phyloP scores from a whole-genome alignment of 2,797 vertebrate species.

The Melanotaenia parkinsoni region DNA sequence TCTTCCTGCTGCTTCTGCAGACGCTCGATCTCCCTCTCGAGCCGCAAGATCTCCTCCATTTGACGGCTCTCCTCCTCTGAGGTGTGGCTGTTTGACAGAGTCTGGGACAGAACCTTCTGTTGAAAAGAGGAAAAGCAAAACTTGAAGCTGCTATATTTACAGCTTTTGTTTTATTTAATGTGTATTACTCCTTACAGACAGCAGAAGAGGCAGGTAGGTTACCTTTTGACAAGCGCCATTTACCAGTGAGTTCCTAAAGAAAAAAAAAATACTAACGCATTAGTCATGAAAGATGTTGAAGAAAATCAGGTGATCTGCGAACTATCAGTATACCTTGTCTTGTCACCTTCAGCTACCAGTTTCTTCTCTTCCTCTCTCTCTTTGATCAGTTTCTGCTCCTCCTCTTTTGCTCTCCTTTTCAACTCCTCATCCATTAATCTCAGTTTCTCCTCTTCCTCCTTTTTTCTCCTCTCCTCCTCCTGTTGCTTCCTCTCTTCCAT shows the following conservation, averaged over 20 bases:
- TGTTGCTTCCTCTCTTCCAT: conserved; percentile 48
- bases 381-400: conserved; percentile 48
- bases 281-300: neutral
- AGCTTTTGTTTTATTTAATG: neutral
- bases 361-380: conserved; percentile 62
- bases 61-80: conserved; percentile 90
- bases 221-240: conserved; percentile 77
- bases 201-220: conserved; percentile 22
- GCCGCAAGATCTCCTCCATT: conserved; percentile 92
- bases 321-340: conserved; percentile 61
- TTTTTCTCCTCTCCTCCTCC: conserved; percentile 65
- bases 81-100: conserved; percentile 70
- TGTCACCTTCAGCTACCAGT: conserved; percentile 51
- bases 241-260: conserved; percentile 67
- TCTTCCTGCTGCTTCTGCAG: conserved; percentile 90
- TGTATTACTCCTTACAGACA: neutral
- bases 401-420: conserved; percentile 41
- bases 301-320: neutral
- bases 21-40: conserved; percentile 92
- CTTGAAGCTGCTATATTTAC: neutral
- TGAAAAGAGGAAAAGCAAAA: neutral
- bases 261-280: neutral
- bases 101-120: conserved; percentile 78
- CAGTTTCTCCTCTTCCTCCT: conserved; percentile 50
- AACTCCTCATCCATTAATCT: conserved; percentile 47